Conservation (phyloP, 2,888 invertebrate species). For the Strigamia crassipes region DNA sequence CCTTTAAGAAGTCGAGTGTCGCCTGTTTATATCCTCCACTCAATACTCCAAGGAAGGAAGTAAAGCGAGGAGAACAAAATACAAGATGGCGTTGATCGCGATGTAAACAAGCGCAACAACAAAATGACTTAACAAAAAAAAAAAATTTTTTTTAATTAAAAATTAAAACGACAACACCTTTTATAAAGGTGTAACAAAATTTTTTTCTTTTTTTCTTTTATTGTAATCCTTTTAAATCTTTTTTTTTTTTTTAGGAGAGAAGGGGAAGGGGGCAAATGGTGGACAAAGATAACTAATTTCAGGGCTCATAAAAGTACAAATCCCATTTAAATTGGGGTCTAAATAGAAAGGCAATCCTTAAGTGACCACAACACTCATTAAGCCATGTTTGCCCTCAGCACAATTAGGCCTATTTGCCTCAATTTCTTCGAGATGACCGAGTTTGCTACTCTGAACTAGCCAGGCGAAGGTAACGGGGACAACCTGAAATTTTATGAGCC, state of each 20-base stretch:
- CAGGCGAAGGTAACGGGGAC: conserved; percentile 40
- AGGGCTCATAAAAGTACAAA: conserved; percentile 25
- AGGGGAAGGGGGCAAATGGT: background rate
- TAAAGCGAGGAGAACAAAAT: background rate
- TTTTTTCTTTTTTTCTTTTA: too few species aligned
- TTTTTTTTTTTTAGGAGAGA: too few species aligned
- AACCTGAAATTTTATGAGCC: conserved; percentile 42
- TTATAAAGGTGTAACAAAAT: background rate
- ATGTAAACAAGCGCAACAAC: background rate
- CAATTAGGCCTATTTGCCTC: conserved; percentile 42
- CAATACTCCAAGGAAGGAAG: conserved; percentile 1
- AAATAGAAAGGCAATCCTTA: conserved; percentile 28
- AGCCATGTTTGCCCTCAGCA: conserved; percentile 42
- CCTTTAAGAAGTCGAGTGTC: conserved; percentile 42
- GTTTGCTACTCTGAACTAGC: conserved; percentile 31
- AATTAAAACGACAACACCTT: background rate
- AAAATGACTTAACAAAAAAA: background rate
- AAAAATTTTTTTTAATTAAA: background rate
- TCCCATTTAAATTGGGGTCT: conserved; percentile 35
- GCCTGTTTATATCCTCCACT: conserved; percentile 35
- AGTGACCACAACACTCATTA: conserved; percentile 42
- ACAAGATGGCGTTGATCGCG: background rate
- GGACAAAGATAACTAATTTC: background rate
- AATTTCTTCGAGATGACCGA: conserved; percentile 24
- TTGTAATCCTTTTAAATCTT: too few species aligned